phyloP scores from a whole-genome alignment of 1,140 invertebrate species.

The Scaptomyza graminum region DNA sequence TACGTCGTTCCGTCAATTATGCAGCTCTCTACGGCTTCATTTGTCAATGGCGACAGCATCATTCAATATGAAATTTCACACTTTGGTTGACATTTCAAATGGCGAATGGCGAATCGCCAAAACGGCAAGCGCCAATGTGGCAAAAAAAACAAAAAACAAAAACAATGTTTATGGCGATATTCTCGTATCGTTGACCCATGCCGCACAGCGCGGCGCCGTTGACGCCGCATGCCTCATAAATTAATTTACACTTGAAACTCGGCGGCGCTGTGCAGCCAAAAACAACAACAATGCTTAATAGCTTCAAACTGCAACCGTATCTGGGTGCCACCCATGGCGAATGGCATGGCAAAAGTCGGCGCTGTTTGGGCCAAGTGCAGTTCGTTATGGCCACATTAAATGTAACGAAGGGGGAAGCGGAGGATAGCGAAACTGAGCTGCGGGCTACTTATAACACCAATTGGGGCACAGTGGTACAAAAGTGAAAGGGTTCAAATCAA shows the following conservation, averaged over 20 bases:
- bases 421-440: neutral
- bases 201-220: conserved; percentile 55
- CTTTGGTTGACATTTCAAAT: conserved; percentile 73
- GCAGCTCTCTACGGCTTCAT: conserved; percentile 54
- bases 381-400: conserved; percentile 43
- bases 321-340: conserved; percentile 50
- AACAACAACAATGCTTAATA: conserved; percentile 48
- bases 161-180: conserved; percentile 1
- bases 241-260: conserved; percentile 81
- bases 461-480: neutral
- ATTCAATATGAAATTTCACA: conserved; percentile 80
- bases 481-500: neutral
- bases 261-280: conserved; percentile 38
- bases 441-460: conserved; percentile 3
- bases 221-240: conserved; percentile 76
- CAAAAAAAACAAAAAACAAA: too few relatives aligned
- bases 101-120: conserved; percentile 38
- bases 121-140: conserved; percentile 5
- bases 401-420: neutral
- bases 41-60: conserved; percentile 58
- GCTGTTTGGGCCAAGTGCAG: conserved; percentile 37
- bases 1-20: conserved; percentile 52
- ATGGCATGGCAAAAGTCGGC: conserved; percentile 31
- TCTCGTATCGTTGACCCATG: conserved; percentile 49
- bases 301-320: conserved; percentile 53